Evolutionary conservation across 2,888 invertebrate genomes (phyloP), one percentile per base, ranked within the genome.

Genomic region (Dicyrtomina minuta): DNA sequence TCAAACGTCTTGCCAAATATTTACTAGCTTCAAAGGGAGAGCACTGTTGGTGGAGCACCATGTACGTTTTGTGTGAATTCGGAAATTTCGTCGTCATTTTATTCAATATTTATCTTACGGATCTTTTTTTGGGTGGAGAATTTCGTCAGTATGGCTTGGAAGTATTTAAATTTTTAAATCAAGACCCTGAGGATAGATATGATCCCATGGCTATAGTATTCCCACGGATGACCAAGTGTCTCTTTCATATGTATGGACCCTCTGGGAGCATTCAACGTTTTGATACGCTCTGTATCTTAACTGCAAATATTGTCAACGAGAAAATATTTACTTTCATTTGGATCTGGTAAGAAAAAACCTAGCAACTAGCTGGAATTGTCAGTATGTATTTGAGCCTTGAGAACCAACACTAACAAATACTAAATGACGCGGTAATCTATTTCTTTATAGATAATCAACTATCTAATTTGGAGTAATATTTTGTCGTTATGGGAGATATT

Each of bases 151-250:
- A 69, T 59, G 72, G 72, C 12, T 66, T 68, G 17, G 51, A 68
- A 66, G 75, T 75, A 1, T 27, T 75, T 58, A 66, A 68, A 8
- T 67, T 74, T 27, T 22, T 74, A 41, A 72, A 72, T 12, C 51
- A 68, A 44, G 77, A 77, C 58, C 74, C 75, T 8, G 74, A 73
- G 33, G 41, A 56, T 5, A 27, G 77, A 22, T 20, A 27, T 13
- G 77, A 77, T 61, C 77, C 75, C 1, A 74, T 77, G 75, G 65
- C 75, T 0, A 65, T 53, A 12, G 71, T 76, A 1, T 77, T 75
- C 46, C 77, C 77, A 27, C 62, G 74, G 20, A 46, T 77, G 3
- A 75, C 74, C n/a, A 75, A 75, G 59, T 75, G 75, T 58, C 64
- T 72, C 24, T 68, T 76, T 27, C 65, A 65, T 24, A 66, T 17